phyloP scores from a whole-genome alignment of 2,888 invertebrate species.

The Eupithecia pulchellata region DNA sequence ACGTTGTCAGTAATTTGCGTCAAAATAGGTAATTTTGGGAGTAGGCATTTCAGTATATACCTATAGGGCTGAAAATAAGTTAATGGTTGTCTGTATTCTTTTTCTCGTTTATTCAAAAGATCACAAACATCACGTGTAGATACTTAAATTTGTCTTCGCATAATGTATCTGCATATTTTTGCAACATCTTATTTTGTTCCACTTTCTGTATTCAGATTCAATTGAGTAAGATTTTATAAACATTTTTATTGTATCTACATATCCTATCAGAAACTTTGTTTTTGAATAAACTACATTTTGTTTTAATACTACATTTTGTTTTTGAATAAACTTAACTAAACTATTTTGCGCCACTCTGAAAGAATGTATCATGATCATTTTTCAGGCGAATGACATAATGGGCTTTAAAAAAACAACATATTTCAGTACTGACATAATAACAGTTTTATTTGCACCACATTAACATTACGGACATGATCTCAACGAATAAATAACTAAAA shows the following conservation, averaged over 20 bases:
- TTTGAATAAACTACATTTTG: too few species aligned
- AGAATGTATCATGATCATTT: background rate
- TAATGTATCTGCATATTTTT: too few species aligned
- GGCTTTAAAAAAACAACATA: constrained; percentile 37
- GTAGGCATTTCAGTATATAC: too few species aligned
- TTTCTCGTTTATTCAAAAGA: background rate
- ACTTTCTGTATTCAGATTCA: too few species aligned
- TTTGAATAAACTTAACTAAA: too few species aligned
- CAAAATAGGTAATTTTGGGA: background rate
- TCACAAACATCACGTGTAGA: too few species aligned
- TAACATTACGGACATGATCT: constrained; percentile 72
- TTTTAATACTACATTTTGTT: too few species aligned
- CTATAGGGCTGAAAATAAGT: background rate
- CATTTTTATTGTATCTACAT: too few species aligned
- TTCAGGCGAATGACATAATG: background rate
- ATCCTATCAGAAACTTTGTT: too few species aligned
- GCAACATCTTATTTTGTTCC: too few species aligned
- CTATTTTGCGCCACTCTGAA: background rate
- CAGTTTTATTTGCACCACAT: constrained; percentile 68
- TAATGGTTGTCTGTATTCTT: background rate
- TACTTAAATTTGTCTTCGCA: too few species aligned
- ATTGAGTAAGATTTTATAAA: too few species aligned
- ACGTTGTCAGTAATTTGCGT: constrained; percentile 18
- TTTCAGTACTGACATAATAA: constrained; percentile 60
- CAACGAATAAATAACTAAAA: constrained; percentile 64